Evolutionary conservation across 2,888 invertebrate species (phyloP).

Genomic region (Arrhopalites spinosus): DNA sequence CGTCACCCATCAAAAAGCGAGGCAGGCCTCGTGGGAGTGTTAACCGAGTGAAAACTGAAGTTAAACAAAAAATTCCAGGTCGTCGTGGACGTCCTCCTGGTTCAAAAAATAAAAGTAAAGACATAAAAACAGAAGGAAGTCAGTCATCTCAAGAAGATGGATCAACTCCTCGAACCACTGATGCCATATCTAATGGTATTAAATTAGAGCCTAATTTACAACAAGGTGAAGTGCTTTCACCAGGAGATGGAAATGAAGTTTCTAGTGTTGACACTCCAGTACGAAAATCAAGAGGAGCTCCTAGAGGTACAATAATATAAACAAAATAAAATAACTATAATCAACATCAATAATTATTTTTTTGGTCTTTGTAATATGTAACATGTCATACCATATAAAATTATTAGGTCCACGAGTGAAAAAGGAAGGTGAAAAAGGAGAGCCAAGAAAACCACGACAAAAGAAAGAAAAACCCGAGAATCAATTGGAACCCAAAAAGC

Average conservation of each 20-base stretch:
- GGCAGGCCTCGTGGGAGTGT: conserved; percentile 39
- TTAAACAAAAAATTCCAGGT: conserved; percentile 38
- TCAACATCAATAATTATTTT: no score
- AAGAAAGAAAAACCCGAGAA: conserved; percentile 38
- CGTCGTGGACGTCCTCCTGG: conserved; percentile 51
- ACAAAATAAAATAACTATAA: no score
- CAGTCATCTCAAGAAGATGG: neutral
- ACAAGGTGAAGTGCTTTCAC: no score
- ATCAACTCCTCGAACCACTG: neutral
- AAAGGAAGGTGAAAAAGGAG: conserved; percentile 16
- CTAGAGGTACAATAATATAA: no score
- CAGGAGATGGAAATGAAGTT: no score
- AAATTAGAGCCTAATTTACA: no score
- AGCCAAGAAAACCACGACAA: conserved; percentile 34
- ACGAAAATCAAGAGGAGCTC: no score
- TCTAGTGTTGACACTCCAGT: no score
- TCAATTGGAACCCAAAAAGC: no score
- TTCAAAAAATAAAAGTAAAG: conserved; percentile 46
- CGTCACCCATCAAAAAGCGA: conserved; percentile 23
- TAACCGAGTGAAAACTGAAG: conserved; percentile 21
- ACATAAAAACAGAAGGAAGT: neutral
- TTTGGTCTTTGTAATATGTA: no score
- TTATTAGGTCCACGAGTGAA: conserved; percentile 12
- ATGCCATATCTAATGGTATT: no score
- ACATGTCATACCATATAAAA: no score